phyloP scores from a whole-genome alignment of 2,888 invertebrate genomes.

The Lasioglossum zephyrum region DNA sequence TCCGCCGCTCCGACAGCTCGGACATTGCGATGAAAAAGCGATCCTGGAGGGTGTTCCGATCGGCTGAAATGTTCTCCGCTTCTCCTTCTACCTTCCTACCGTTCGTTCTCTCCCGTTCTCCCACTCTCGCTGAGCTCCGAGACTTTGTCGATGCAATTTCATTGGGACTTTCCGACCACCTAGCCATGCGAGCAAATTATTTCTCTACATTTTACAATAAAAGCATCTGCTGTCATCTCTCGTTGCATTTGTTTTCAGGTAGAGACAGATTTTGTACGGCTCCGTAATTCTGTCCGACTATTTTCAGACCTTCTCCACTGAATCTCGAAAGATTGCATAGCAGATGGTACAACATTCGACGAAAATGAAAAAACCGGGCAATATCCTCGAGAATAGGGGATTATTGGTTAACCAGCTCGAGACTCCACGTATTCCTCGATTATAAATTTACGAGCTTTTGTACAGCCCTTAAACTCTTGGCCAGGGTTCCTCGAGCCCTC shows the following conservation, averaged over 20 bases:
- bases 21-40: constrained; percentile 39
- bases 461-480: neutral
- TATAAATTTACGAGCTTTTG: constrained; percentile 12
- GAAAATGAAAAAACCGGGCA: neutral
- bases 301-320: neutral
- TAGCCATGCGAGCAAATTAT: neutral
- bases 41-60: constrained; percentile 22
- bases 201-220: neutral
- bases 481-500: too few relatives aligned
- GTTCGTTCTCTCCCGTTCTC: neutral
- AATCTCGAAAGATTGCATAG: neutral
- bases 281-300: neutral
- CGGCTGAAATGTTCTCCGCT: neutral
- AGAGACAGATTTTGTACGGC: neutral
- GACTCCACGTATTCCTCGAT: neutral
- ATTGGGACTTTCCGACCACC: neutral
- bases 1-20: constrained; percentile 32
- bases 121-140: neutral
- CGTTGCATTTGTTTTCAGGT: neutral
- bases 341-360: neutral
- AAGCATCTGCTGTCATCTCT: neutral
- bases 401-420: constrained; percentile 1
- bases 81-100: neutral
- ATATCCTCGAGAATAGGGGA: neutral
- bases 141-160: neutral